Evolutionary conservation across 2,888 invertebrate species (phyloP), one percentile per base, ranked within the genome.

Genomic region (Drosophila robusta): DNA sequence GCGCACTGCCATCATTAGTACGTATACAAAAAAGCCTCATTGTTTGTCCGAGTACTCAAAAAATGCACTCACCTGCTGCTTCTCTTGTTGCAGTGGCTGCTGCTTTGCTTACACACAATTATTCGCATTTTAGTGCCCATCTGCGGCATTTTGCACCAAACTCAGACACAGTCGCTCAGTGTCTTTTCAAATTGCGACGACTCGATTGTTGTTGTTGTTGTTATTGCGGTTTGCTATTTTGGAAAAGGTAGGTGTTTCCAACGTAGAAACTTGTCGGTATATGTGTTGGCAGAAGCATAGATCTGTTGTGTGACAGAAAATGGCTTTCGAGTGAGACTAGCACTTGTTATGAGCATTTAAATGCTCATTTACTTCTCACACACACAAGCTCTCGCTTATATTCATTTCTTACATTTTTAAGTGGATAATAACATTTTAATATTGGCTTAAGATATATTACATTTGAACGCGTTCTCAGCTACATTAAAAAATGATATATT

Each of bases 311-410:
- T 32, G 36, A 63, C 56, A 61, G 81, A 66, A 84, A 82, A 82
- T 87, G 78, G 78, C 16, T 78, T 84, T 80, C 50, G 49, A 82
- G 84, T 75, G 81, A 44, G 57, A 34, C 57, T 9, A 39, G 5
- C 66, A 44, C 57, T 58, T 55, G n/a, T 29, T 55, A 70, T 57
- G 62, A 46, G 57, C 11, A 54, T 58, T 66, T 64, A 64, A 79
- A 73, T 55, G 55, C 41, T 63, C 29, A 56, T 58, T 11, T 9
- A 11, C 5, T 12, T 12, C 26, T 12, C 1, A 14, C 9, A 1
- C 16, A 11, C 38, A 16, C 29, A 12, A 26, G 12, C 4, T 34
- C 11, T 4, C 1, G 1, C 12, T 29, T 41, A 14, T 18, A 41
- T 18, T 16, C 12, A 9, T 39, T n/a, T 3, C 14, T 12, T 12